These are phyloP conservation scores for Myripristis murdjan DNA, from an alignment of 2,797 vertebrate genomes.

Conservation along the genomic window DNA sequence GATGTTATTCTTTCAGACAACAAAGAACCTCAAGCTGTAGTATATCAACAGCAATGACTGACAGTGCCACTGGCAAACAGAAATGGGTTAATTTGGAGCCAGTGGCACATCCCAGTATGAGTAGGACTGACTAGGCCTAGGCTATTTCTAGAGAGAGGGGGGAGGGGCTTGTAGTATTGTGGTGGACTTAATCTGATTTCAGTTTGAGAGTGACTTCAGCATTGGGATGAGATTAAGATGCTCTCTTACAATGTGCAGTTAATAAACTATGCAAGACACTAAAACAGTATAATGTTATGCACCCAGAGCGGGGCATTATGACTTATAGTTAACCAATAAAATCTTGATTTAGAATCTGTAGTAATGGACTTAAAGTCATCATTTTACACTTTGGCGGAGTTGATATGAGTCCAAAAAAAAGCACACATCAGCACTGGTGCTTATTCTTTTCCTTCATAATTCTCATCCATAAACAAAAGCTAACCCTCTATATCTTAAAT, in stretches of 20 bases:
- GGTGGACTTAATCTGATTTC: too few relatives aligned
- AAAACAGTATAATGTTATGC: too few relatives aligned
- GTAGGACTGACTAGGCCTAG: not conserved
- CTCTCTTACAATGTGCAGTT: too few relatives aligned
- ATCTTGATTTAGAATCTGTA: not conserved
- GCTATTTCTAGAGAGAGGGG: conserved; percentile 19
- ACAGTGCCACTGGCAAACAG: conserved; percentile 14
- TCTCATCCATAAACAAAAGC: not conserved
- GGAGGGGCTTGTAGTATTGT: not conserved
- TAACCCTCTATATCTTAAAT: not conserved
- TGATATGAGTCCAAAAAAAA: not conserved
- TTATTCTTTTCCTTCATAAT: not conserved
- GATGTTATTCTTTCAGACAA: conserved; percentile 25
- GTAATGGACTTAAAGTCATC: too few relatives aligned
- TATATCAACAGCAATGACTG: conserved; percentile 23
- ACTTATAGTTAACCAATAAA: conserved; percentile 19
- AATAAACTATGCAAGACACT: too few relatives aligned
- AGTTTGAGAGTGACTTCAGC: too few relatives aligned
- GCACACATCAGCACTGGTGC: not conserved
- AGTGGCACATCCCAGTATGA: conserved; percentile 19
- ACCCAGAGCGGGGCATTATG: too few relatives aligned
- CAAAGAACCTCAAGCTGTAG: conserved; percentile 8
- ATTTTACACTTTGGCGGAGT: not conserved
- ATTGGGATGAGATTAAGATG: too few relatives aligned
- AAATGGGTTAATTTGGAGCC: conserved; percentile 28